Conservation (phyloP, 1,140 invertebrate species). For the Bombus pascuorum region DNA sequence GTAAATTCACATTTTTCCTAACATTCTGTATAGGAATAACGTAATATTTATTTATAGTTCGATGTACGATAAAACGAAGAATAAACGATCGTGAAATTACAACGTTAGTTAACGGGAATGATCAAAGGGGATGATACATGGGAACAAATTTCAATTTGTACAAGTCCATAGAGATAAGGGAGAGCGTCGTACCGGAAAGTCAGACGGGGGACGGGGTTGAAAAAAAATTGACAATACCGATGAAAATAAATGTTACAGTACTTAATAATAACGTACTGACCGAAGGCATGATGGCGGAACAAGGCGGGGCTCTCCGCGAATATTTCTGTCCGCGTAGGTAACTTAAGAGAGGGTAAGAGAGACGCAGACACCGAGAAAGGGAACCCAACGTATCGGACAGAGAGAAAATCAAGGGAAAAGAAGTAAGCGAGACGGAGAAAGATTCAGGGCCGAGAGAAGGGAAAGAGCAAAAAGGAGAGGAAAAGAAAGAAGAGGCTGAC, state of each 20-base stretch:
- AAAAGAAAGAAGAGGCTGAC: constrained; percentile 38
- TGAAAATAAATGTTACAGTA: constrained; percentile 72
- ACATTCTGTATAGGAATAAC: no score
- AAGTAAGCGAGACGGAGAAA: not conserved
- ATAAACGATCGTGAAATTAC: not conserved
- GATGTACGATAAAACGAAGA: not conserved
- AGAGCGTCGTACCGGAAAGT: not conserved
- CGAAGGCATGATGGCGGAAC: constrained; percentile 65
- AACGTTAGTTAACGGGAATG: no score
- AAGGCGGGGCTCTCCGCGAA: constrained; percentile 68
- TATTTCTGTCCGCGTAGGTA: constrained; percentile 67
- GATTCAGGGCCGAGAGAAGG: constrained; percentile 27
- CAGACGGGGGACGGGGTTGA: not conserved
- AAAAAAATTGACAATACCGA: constrained; percentile 36
- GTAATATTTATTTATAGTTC: not conserved
- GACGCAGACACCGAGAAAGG: constrained; percentile 1
- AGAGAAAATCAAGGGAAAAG: not conserved
- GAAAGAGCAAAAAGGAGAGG: not conserved
- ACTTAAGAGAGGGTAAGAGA: constrained; percentile 53
- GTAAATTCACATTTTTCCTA: not conserved
- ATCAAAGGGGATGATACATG: not conserved
- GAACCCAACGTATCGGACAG: no score
- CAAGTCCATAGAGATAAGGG: not conserved
- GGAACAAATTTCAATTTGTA: not conserved
- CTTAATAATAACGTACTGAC: constrained; percentile 77